Evolutionary conservation across 37 sponge, comb jelly and placozoan genomes (phyloP), one percentile per base, ranked within the genome.

Genomic region (Cliona cf. orientalis): DNA sequence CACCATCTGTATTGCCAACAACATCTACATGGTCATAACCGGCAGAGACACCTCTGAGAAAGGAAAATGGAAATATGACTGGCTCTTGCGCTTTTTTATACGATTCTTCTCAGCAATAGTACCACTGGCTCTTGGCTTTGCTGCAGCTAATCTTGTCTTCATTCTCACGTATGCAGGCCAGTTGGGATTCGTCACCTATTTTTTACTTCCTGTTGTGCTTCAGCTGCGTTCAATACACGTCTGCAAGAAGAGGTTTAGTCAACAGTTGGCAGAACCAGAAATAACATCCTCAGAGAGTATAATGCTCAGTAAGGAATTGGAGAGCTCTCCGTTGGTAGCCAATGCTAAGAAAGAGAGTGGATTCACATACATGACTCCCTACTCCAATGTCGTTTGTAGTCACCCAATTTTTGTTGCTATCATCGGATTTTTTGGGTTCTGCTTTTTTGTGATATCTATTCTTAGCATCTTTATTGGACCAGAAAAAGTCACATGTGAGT

Each of bases 151-250:
- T 53, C 57, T 96, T 62, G 87, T 96, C 44, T 72, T 60, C n/a
- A 87, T 96, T 9, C 63, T 92, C 3, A 87, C 84, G 25, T 96
- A 81, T 61, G 94, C 97, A 23, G 97, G 97, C 1, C 81, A 94
- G 25, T 56, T 91, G 35, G 97, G 91, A 0, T 94, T 93, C 69
- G 57, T 59, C 59, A 86, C 88, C 45, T 86, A 79, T 31, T 96
- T 84, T 79, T 74, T 87, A 38, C 81, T 96, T 70, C 97, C 97
- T 4, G 79, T 76, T 36, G 42, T 58, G 5, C 84, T 94, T 17
- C 97, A 96, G 76, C 71, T 87, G 28, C 43, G 79, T 4, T 95
- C 96, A 0, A 81, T 85, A 29, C 63, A 67, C 26, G 58, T 72
- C 35, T 95, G 96, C 44, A 58, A 71, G 40, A 89, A 80, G 41